Evolutionary conservation across 2,888 invertebrate species (phyloP).

Genomic region (Eupelmus urozonus): DNA sequence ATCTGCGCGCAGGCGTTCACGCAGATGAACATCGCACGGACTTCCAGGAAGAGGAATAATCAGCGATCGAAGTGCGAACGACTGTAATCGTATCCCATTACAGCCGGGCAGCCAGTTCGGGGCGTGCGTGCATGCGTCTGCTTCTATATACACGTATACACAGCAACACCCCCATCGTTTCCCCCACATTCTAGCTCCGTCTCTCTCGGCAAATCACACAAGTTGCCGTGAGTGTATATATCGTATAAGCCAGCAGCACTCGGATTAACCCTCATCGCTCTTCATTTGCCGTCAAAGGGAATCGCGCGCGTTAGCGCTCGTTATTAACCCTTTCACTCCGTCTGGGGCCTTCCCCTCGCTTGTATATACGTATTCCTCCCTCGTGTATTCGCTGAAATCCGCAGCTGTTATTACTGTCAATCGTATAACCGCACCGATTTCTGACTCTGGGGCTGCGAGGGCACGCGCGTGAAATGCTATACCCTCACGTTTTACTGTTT

Average conservation of each 20-base stretch:
- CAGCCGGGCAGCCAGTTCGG: neutral
- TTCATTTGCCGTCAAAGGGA: slow-evolving; percentile 57
- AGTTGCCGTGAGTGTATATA: neutral
- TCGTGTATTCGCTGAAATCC: slow-evolving; percentile 14
- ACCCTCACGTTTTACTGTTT: neutral
- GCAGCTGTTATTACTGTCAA: slow-evolving; percentile 55
- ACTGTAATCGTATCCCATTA: slow-evolving; percentile 47
- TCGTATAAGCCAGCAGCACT: slow-evolving; percentile 8
- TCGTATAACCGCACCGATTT: slow-evolving; percentile 33
- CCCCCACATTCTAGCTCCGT: neutral
- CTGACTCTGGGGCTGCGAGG: slow-evolving; percentile 23
- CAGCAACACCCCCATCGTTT: slow-evolving; percentile 24
- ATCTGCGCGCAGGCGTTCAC: neutral
- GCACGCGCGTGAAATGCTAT: neutral
- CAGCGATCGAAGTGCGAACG: neutral
- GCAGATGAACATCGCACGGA: neutral
- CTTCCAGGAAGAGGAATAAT: slow-evolving; percentile 40
- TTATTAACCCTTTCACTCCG: slow-evolving; percentile 56
- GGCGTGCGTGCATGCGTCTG: neutral
- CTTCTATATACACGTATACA: neutral
- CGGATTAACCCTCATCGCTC: slow-evolving; percentile 58
- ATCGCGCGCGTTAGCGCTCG: slow-evolving; percentile 48
- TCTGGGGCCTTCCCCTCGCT: neutral
- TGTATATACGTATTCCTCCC: neutral
- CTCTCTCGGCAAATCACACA: slow-evolving; percentile 19